Evolutionary conservation across 1,140 invertebrate species (phyloP).

Genomic region (Pseudomyrmex dendroicus): DNA sequence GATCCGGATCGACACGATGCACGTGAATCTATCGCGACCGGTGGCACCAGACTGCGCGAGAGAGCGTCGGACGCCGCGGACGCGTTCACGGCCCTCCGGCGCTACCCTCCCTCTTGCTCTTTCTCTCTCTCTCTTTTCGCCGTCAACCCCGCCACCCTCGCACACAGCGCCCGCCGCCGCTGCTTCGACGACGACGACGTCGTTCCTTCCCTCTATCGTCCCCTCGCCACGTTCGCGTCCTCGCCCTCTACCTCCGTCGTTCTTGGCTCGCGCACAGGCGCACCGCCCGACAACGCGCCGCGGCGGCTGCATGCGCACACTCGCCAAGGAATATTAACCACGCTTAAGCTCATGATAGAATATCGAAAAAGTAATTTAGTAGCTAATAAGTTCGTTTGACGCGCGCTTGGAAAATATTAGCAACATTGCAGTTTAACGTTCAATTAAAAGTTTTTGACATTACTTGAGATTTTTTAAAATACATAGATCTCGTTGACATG

Average conservation of each 20-base stretch:
- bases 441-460: no score
- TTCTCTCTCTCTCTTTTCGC: not conserved
- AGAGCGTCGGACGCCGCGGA: constrained; percentile 52
- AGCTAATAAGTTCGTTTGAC: no score
- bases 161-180: constrained; percentile 27
- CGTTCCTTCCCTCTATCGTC: not conserved
- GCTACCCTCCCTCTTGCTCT: not conserved
- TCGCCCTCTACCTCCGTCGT: constrained; percentile 27
- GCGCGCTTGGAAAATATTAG: no score
- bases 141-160: constrained; percentile 1
- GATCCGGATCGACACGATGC: not conserved
- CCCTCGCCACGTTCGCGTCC: constrained; percentile 15
- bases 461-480: no score
- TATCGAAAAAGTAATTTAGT: not conserved
- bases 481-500: no score
- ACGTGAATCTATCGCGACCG: constrained; percentile 79
- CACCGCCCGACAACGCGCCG: not conserved
- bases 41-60: constrained; percentile 82
- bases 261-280: constrained; percentile 49
- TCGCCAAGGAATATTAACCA: constrained; percentile 18
- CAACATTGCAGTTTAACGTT: no score
- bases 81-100: constrained; percentile 51
- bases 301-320: constrained; percentile 33
- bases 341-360: not conserved
- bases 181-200: constrained; percentile 15